These are phyloP conservation scores for Lanistes nyassanus DNA, from an alignment of 1,140 invertebrate species.

Conservation along the genomic window DNA sequence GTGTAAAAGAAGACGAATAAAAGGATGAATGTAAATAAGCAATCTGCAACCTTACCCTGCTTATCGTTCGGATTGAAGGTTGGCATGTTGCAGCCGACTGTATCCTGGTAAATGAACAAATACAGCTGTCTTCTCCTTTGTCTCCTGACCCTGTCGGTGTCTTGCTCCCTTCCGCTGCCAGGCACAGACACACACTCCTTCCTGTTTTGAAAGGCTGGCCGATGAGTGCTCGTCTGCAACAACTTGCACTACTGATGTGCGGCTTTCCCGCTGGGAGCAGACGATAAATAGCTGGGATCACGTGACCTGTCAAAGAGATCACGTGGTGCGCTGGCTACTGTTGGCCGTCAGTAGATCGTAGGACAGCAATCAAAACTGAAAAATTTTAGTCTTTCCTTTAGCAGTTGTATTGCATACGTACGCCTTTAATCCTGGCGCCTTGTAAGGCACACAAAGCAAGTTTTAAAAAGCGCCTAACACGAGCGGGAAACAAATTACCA, in stretches of 20 bases:
- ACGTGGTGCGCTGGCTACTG: too few relatives aligned
- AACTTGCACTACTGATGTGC: neutral
- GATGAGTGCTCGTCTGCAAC: slow-evolving; percentile 4
- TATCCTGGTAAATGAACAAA: neutral
- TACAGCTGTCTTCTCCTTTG: neutral
- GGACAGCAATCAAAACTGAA: too few relatives aligned
- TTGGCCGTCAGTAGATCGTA: too few relatives aligned
- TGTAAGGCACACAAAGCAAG: too few relatives aligned
- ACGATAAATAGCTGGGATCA: slow-evolving; percentile 11
- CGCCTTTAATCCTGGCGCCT: too few relatives aligned
- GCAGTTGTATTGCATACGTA: too few relatives aligned
- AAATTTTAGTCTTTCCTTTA: too few relatives aligned
- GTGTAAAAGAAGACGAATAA: neutral
- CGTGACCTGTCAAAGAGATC: neutral
- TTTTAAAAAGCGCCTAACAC: too few relatives aligned
- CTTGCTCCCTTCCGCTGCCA: neutral
- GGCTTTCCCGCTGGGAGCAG: slow-evolving; percentile 10
- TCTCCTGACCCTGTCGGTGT: neutral
- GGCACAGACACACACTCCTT: neutral
- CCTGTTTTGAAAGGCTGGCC: neutral
- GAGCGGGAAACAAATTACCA: too few relatives aligned
- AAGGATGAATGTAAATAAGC: too few relatives aligned
- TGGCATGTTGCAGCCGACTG: neutral
- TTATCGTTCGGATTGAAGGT: slow-evolving; percentile 10
- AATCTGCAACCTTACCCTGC: neutral